Evolutionary conservation across 2,888 invertebrate genomes (phyloP), one percentile per base, ranked within the genome.

Genomic region (Apoda limacodes): DNA sequence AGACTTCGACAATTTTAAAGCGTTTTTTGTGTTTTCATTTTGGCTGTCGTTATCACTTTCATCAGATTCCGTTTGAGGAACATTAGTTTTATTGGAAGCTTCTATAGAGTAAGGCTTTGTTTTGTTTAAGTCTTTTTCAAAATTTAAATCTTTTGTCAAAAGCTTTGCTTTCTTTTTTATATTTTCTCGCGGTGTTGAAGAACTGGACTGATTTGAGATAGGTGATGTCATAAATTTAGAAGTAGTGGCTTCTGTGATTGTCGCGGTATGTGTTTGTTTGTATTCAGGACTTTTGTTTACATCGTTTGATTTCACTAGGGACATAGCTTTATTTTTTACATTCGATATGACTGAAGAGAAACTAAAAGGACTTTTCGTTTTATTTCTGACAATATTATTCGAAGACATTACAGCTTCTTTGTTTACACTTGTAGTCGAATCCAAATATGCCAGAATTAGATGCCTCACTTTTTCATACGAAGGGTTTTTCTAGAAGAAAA

Each of bases 261-360:
- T 69, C 55, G 26, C 58, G 60, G 6, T 58, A 45, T 40, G 58
- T 54, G 46, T 34, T 4, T 46, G 40, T 37, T 49, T 63, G 26
- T 46, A 51, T 30, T 64, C 59, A 2, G 44, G 42, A 46, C 55
- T 68, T 20, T 35, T 26, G 25, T 43, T 55, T 11, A 39, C 35
- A 27, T 78, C 75, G 39, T 58, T 69, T 20, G 64, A 45, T 53
- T 78, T 83, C 2, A 83, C 72, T 9, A 82, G 59, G 30, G 81
- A 82, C 34, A 82, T 52, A 10, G 83, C 78, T 49, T 78, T 83
- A 29, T 65, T 72, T 56, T 82, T 84, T 0, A 83, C 82, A 37
- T 80, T 83, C 2, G 74, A 82, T 41, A 83, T 60, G 10, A 82
- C 64, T 34, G 80, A 78, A 11, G 75, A 67, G 9, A 83, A 40